Percentiles rank a stretch among this genome's conserved stretches.
Conservation (phyloP, 2,797 vertebrate genomes). For the Furcifer pardalis region DNA sequence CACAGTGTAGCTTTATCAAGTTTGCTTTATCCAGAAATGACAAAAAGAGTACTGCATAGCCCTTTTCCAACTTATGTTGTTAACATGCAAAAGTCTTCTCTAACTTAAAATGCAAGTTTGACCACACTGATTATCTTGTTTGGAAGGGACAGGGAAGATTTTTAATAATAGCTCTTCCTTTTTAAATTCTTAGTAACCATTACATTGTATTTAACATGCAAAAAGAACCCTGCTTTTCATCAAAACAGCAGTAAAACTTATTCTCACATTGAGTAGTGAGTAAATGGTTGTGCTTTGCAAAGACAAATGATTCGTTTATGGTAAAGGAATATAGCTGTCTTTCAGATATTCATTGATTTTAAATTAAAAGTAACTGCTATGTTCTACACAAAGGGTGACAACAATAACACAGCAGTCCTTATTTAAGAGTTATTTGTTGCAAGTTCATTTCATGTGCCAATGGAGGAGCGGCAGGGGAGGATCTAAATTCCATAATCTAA, state of each 20-base stretch:
- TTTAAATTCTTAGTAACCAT: background rate
- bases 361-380: constrained; percentile 80
- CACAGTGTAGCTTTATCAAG: background rate
- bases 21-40: background rate
- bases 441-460: constrained; percentile 47
- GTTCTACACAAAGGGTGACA: constrained; percentile 78
- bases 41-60: background rate
- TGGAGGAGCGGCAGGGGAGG: constrained; percentile 48
- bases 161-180: background rate
- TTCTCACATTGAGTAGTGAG: constrained; percentile 69
- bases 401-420: constrained; percentile 76
- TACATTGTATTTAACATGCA: constrained; percentile 39
- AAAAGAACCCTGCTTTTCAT: constrained; percentile 19
- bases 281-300: constrained; percentile 62
- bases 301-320: constrained; percentile 75
- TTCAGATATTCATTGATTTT: constrained; percentile 78
- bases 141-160: background rate
- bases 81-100: background rate
- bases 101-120: background rate
- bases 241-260: constrained; percentile 16
- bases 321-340: constrained; percentile 71
- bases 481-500: constrained; percentile 67
- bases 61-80: background rate
- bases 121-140: constrained; percentile 38
- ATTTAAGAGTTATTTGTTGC: constrained; percentile 73